phyloP scores from a whole-genome alignment of 2,888 invertebrate species.

The Phengaris arion region DNA sequence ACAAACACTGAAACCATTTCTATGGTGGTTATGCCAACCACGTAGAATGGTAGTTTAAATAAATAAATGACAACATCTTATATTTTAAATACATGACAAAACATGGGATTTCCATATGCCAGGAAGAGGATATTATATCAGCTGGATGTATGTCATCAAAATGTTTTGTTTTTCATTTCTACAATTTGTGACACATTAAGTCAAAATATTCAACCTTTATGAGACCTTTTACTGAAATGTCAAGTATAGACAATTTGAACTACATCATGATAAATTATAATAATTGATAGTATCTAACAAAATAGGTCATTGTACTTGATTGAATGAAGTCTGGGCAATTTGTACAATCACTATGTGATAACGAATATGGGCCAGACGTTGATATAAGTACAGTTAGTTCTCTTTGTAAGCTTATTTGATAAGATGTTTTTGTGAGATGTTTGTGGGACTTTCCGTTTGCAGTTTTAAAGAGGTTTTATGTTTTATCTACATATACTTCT shows the following conservation, averaged over 20 bases:
- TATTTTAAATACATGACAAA: background rate
- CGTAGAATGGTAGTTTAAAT: too few relatives aligned
- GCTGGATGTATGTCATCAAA: background rate
- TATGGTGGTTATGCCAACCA: too few relatives aligned
- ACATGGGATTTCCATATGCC: background rate
- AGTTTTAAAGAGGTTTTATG: background rate
- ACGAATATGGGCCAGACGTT: conserved; percentile 46
- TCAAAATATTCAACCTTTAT: too few relatives aligned
- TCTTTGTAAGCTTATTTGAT: conserved; percentile 13
- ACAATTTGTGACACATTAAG: too few relatives aligned
- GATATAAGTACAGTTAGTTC: conserved; percentile 30
- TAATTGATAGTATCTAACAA: background rate
- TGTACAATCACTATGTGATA: conserved; percentile 40
- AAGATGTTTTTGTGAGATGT: conserved; percentile 11
- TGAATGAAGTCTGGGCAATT: conserved; percentile 32
- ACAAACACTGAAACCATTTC: too few relatives aligned
- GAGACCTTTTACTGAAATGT: too few relatives aligned
- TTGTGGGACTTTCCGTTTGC: background rate
- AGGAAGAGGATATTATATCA: background rate
- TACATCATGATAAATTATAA: background rate
- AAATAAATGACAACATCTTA: too few relatives aligned
- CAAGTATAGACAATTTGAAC: too few relatives aligned
- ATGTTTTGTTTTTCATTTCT: background rate
- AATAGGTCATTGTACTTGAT: conserved; percentile 14
- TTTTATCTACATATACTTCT: background rate